phyloP scores from a whole-genome alignment of 2,888 invertebrate species.

The Ochlodes sylvanus region DNA sequence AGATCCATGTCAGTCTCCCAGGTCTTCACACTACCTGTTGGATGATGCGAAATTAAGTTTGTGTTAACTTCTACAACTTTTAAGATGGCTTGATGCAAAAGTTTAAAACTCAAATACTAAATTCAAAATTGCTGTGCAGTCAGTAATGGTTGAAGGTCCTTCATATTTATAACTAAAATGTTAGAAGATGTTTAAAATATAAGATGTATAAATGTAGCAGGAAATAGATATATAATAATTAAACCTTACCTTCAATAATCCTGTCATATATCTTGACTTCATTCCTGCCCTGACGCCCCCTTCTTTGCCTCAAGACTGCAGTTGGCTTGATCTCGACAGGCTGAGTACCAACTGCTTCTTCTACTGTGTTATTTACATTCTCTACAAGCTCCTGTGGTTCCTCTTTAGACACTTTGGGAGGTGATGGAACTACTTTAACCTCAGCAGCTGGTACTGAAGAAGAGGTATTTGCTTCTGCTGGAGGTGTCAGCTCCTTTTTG shows the following conservation, averaged over 20 bases:
- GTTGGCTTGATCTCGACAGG: slow-evolving; percentile 77
- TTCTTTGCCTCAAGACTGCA: slow-evolving; percentile 66
- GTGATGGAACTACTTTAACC: slow-evolving; percentile 44
- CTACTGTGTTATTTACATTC: slow-evolving; percentile 36
- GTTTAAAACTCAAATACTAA: too few relatives aligned
- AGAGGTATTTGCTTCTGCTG: slow-evolving; percentile 18
- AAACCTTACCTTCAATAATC: slow-evolving; percentile 77
- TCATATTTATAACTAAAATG: too few relatives aligned
- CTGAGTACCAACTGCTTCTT: slow-evolving; percentile 48
- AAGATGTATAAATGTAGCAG: too few relatives aligned
- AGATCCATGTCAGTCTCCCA: slow-evolving; percentile 86
- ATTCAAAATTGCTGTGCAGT: too few relatives aligned
- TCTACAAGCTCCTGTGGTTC: slow-evolving; percentile 8
- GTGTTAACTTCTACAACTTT: too few relatives aligned
- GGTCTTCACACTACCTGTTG: slow-evolving; percentile 79
- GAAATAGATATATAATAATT: neutral
- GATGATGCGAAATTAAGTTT: neutral
- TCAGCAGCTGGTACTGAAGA: slow-evolving; percentile 7
- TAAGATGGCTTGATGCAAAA: too few relatives aligned
- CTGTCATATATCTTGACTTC: slow-evolving; percentile 82
- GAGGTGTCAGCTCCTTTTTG: slow-evolving; percentile 16
- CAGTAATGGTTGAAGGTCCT: too few relatives aligned
- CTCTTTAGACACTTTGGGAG: neutral
- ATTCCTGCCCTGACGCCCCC: slow-evolving; percentile 74
- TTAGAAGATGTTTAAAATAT: too few relatives aligned